phyloP scores from a whole-genome alignment of 1,140 invertebrate species.

The Alviniconcha marisindica region DNA sequence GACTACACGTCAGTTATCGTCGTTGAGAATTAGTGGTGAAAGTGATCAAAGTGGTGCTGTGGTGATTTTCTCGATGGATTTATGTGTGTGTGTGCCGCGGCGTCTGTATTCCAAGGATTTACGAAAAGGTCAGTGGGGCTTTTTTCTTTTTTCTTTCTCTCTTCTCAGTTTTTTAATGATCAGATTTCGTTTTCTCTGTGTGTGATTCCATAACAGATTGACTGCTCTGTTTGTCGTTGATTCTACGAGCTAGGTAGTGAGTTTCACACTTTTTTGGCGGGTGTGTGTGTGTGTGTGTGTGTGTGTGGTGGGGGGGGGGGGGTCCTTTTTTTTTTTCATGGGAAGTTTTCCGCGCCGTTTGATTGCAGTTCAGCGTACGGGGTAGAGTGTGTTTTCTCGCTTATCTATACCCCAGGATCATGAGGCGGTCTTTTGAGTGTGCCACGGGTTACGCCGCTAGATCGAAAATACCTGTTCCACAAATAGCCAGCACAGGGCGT shows the following conservation, averaged over 20 bases:
- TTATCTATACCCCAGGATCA: background rate
- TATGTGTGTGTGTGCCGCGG: background rate
- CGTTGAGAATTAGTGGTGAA: no score
- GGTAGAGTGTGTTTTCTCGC: background rate
- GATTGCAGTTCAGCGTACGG: background rate
- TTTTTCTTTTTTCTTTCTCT: background rate
- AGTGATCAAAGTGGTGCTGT: background rate
- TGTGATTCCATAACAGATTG: background rate
- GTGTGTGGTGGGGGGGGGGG: no score
- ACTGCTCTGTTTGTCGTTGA: background rate
- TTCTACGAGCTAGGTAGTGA: no score
- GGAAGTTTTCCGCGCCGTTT: no score
- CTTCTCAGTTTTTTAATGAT: background rate
- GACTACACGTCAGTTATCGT: no score
- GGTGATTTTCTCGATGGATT: background rate
- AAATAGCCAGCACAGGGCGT: background rate
- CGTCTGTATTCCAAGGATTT: background rate
- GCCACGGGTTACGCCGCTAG: no score
- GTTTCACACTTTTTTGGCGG: no score
- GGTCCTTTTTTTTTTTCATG: no score
- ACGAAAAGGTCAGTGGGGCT: background rate
- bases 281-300: no score
- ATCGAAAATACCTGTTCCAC: slow-evolving; percentile 14
- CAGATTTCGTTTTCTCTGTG: background rate
- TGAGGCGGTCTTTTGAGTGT: no score